These are phyloP conservation scores for Glyphotaelius pellucidus DNA, from an alignment of 2,888 invertebrate species.

Conservation along the genomic window DNA sequence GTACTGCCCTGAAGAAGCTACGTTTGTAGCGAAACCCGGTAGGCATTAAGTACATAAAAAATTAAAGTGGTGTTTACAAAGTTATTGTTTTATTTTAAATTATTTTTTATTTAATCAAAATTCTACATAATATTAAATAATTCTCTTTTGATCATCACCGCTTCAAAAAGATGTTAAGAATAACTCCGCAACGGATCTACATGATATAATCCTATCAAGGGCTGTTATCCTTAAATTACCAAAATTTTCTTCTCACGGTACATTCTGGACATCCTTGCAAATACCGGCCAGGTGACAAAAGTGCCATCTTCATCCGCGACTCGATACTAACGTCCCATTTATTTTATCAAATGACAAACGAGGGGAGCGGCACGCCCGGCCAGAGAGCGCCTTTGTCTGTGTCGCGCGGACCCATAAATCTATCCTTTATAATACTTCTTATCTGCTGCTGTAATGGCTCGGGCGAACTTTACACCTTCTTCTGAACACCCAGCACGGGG, in stretches of 20 bases:
- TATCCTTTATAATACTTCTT: conserved; percentile 52
- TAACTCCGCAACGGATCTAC: too few relatives aligned
- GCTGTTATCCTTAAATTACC: neutral
- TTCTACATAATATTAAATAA: too few relatives aligned
- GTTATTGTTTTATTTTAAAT: too few relatives aligned
- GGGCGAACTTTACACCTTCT: conserved; percentile 19
- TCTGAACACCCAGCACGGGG: neutral
- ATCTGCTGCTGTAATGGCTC: conserved; percentile 39
- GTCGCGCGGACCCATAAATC: conserved; percentile 52
- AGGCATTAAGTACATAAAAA: too few relatives aligned
- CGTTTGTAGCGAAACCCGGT: too few relatives aligned
- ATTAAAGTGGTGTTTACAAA: too few relatives aligned
- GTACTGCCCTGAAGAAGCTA: too few relatives aligned
- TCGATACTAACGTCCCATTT: conserved; percentile 54
- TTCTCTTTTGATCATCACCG: too few relatives aligned
- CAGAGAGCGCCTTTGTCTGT: conserved; percentile 52
- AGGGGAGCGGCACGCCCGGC: conserved; percentile 21
- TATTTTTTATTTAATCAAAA: too few relatives aligned
- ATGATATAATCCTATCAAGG: too few relatives aligned
- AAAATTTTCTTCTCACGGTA: neutral
- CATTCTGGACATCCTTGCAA: neutral
- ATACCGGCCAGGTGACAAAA: conserved; percentile 24
- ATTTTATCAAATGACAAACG: conserved; percentile 61
- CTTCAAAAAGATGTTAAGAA: too few relatives aligned
- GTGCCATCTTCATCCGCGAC: conserved; percentile 34